Evolutionary conservation across 2,888 invertebrate genomes (phyloP).

Genomic region (Nomada lathburiana): DNA sequence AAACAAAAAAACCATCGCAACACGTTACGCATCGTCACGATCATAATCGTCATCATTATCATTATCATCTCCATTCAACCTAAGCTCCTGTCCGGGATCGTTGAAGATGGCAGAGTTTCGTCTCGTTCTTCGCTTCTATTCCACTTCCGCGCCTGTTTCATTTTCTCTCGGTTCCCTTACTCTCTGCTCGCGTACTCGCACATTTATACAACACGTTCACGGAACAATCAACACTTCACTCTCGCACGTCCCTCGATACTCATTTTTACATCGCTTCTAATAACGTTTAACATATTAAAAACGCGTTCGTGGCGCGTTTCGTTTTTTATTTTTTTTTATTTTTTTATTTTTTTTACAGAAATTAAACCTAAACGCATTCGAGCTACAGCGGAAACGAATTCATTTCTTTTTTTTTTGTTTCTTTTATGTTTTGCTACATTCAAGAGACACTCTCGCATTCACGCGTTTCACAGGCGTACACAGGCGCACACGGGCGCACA

Average conservation of each 20-base stretch:
- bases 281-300: background rate
- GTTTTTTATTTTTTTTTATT: no score
- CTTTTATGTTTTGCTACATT: background rate
- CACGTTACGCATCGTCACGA: constrained; percentile 14
- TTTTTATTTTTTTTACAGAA: background rate
- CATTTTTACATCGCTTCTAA: background rate
- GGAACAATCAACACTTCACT: background rate
- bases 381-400: constrained; percentile 5
- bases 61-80: constrained; percentile 31
- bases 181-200: background rate
- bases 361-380: background rate
- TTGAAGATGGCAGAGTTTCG: constrained; percentile 74
- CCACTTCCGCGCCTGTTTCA: constrained; percentile 24
- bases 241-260: background rate
- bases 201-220: no score
- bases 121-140: constrained; percentile 49
- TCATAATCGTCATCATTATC: background rate
- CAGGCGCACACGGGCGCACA: constrained; percentile 29
- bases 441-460: background rate
- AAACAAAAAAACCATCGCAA: background rate
- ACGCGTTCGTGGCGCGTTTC: background rate
- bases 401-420: no score
- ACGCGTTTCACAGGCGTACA: background rate
- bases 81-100: constrained; percentile 55
- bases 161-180: constrained; percentile 4